Evolutionary conservation across 2,888 invertebrate species (phyloP).

Genomic region (Osmoderma eremita): DNA sequence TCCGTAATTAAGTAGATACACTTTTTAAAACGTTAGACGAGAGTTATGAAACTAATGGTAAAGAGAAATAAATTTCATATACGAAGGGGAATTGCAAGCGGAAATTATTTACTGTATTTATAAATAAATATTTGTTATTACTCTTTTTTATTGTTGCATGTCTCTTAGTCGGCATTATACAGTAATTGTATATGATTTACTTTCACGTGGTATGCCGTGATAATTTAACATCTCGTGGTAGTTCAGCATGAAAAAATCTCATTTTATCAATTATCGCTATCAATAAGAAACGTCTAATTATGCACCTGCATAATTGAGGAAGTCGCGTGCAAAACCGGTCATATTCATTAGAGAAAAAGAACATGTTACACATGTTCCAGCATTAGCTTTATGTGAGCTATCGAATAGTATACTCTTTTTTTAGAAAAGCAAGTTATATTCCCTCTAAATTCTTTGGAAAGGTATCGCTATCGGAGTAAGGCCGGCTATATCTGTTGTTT

Average conservation of each 20-base stretch:
- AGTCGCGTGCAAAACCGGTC: too few relatives aligned
- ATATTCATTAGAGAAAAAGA: too few relatives aligned
- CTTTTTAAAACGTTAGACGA: conserved; percentile 8
- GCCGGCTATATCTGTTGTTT: too few relatives aligned
- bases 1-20: neutral
- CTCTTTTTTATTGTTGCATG: conserved; percentile 16
- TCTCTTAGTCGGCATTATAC: conserved; percentile 6
- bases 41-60: conserved; percentile 24
- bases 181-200: conserved; percentile 14
- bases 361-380: too few relatives aligned
- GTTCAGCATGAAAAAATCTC: neutral
- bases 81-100: neutral
- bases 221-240: neutral
- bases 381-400: too few relatives aligned
- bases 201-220: conserved; percentile 12
- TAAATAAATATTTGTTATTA: neutral
- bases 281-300: too few relatives aligned
- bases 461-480: too few relatives aligned
- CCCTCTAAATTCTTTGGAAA: too few relatives aligned
- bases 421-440: too few relatives aligned
- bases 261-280: neutral
- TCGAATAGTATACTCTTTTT: too few relatives aligned
- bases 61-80: conserved; percentile 12
- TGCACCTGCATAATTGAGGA: too few relatives aligned
- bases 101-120: conserved; percentile 9